A percentile compares a stretch with the other conserved stretches of the same genome.
Conservation (phyloP, 2,113 vertebrate genomes). For the Sisor rabdophorus region DNA sequence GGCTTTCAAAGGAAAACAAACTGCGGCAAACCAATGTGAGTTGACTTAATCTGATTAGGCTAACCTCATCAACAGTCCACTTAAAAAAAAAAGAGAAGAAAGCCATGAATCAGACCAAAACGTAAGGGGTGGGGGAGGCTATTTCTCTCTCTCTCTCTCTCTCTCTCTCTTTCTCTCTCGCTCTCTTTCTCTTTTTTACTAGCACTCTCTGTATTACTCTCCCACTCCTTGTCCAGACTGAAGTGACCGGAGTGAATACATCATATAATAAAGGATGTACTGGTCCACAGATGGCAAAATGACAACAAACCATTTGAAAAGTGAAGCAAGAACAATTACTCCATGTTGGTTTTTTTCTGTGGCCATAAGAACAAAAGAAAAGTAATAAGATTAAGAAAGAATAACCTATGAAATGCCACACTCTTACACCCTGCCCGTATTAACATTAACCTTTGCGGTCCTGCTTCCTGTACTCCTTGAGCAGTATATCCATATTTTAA, state of each 20-base stretch:
- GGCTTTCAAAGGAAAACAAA: conserved; percentile 85
- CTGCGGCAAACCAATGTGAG: conserved; percentile 79
- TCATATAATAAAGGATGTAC: conserved; percentile 73
- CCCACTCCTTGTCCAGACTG: conserved; percentile 56
- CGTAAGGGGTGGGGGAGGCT: conserved; percentile 63
- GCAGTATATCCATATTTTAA: conserved; percentile 67
- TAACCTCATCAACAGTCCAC: conserved; percentile 84
- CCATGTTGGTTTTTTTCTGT: conserved; percentile 50
- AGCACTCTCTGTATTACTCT: conserved; percentile 55
- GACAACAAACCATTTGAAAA: conserved; percentile 75
- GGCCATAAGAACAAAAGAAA: conserved; percentile 72
- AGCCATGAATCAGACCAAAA: conserved; percentile 71
- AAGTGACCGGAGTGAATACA: conserved; percentile 76
- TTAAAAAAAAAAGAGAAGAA: conserved; percentile 77
- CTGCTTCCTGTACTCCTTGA: conserved; percentile 53
- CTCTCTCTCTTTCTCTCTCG: conserved; percentile 64
- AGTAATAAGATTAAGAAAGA: conserved; percentile 71
- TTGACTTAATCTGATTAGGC: conserved; percentile 95
- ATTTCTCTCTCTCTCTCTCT: conserved; percentile 64
- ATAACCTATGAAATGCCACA: conserved; percentile 55
- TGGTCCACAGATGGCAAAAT: conserved; percentile 84
- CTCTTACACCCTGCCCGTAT: conserved; percentile 54
- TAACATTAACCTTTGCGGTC: conserved; percentile 58
- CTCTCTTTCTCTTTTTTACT: conserved; percentile 57
- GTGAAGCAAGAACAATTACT: conserved; percentile 76